Conservation (phyloP, 2,113 vertebrate genomes). For the Nicator chloris region DNA sequence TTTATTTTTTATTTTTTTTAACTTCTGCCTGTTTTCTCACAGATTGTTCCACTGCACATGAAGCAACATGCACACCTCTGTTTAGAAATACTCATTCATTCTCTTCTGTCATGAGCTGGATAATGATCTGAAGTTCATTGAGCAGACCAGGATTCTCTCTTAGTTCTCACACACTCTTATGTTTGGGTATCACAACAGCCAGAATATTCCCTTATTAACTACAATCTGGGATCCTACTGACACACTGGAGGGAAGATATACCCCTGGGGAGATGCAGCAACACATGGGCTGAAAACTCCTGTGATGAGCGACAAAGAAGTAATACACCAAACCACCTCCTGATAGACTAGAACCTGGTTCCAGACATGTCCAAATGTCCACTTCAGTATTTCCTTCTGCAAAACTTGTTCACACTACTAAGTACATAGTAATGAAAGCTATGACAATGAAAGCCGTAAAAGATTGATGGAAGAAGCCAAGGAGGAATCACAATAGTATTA, state of each 20-base stretch:
- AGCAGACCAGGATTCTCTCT: neutral
- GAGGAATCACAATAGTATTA: neutral
- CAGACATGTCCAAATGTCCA: neutral
- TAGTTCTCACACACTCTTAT: neutral
- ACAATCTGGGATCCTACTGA: neutral
- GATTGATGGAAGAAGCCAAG: neutral
- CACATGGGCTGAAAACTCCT: neutral
- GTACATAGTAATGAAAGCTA: neutral
- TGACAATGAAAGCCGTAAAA: neutral
- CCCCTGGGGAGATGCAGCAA: neutral
- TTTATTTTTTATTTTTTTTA: neutral
- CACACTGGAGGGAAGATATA: neutral
- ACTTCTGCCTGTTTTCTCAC: neutral
- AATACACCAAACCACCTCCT: neutral
- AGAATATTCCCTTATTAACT: neutral
- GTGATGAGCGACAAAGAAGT: neutral
- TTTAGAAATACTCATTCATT: neutral
- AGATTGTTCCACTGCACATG: neutral
- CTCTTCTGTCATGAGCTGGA: fast-evolving
- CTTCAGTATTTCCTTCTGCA: neutral
- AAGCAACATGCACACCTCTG: neutral
- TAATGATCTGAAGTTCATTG: fast-evolving
- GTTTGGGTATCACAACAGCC: neutral
- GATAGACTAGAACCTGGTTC: neutral
- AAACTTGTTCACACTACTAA: neutral